Evolutionary conservation across 2,888 invertebrate species (phyloP), one percentile per base, ranked within the genome.

Genomic region (Dione juno): DNA sequence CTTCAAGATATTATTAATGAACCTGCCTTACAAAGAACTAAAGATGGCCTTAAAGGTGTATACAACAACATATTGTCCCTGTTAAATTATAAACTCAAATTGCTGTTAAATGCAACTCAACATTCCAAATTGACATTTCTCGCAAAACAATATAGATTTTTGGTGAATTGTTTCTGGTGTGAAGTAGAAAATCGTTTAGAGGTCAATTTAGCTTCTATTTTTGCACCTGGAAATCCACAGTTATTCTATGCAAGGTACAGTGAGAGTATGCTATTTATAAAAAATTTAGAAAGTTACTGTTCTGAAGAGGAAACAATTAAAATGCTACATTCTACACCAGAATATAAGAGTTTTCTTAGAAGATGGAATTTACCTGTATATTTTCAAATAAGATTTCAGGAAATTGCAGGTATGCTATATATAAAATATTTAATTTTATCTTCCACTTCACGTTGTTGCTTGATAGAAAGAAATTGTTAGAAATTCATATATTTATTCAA

Each of bases 301-400:
- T 88, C 92, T 45, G 92, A 89, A 66, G 87, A 94, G 69, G 94
- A 95, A 61, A 94, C 94, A 74, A 91, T 94, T 0, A 90, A 94
- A 73, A 82, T 94, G 35, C 93, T 98, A 67, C 94, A 95, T 75
- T 89, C 94, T 67, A 95, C 97, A 81, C 87, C 94, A 1, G 95
- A 96, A 75, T 98, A 97, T 82, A 95, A 95, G 80, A 95, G 94
- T 75, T 97, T 98, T 82, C 94, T 97, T 77, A 95, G 95, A 76
- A 95, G 97, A 78, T 99, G 98, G 97, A 99, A 98, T 89, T 93
- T 99, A 65, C 97, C 98, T 13, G 98, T 99, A n/a, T 99, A 99
- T 88, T 99, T 98, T 87, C 98, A 99, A 92, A 97, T 98, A 77
- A 94, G 98, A 77, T 98, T 98, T 91, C 98, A 98, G 93, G 97